Evolutionary conservation across 2,888 invertebrate species (phyloP).

Genomic region (Camponotus fellah): DNA sequence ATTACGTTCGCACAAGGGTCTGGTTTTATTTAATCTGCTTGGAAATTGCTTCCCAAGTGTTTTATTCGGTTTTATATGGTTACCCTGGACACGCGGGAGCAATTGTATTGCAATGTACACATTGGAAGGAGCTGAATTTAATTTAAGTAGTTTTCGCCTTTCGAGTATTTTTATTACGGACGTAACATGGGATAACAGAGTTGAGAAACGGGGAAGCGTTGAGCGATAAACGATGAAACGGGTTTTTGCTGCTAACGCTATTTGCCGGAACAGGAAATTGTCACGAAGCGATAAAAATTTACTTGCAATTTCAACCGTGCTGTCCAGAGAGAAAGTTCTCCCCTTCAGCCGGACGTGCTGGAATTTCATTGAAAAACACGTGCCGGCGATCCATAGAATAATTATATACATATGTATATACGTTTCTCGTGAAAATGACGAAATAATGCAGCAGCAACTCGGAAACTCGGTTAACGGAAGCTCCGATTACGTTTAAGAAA

Average conservation of each 20-base stretch:
- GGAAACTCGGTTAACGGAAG: slow-evolving; percentile 40
- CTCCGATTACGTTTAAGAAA: slow-evolving; percentile 7
- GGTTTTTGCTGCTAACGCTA: slow-evolving; percentile 29
- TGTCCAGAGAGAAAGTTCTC: not conserved
- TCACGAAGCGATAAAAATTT: slow-evolving; percentile 36
- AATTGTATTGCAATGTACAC: slow-evolving; percentile 39
- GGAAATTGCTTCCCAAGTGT: slow-evolving; percentile 36
- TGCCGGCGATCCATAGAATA: slow-evolving; percentile 14
- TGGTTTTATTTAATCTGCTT: slow-evolving; percentile 30
- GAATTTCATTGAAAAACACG: slow-evolving; percentile 24
- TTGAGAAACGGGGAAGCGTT: not conserved
- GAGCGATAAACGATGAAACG: slow-evolving; percentile 42
- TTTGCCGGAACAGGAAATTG: slow-evolving; percentile 29
- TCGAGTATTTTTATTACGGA: slow-evolving; percentile 46
- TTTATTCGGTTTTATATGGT: slow-evolving; percentile 39
- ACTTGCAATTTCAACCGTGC: slow-evolving; percentile 30
- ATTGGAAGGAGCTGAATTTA: slow-evolving; percentile 33
- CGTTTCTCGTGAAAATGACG: slow-evolving; percentile 24
- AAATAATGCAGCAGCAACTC: slow-evolving; percentile 26
- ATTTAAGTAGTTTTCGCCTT: slow-evolving; percentile 38
- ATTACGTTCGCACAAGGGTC: not conserved
- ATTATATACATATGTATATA: slow-evolving; percentile 16
- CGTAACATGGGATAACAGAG: slow-evolving; percentile 9
- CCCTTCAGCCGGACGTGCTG: no score
- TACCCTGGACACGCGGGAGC: not conserved